These are phyloP conservation scores for Aphaenogaster rudis DNA, from an alignment of 1,140 invertebrate species.

Conservation along the genomic window DNA sequence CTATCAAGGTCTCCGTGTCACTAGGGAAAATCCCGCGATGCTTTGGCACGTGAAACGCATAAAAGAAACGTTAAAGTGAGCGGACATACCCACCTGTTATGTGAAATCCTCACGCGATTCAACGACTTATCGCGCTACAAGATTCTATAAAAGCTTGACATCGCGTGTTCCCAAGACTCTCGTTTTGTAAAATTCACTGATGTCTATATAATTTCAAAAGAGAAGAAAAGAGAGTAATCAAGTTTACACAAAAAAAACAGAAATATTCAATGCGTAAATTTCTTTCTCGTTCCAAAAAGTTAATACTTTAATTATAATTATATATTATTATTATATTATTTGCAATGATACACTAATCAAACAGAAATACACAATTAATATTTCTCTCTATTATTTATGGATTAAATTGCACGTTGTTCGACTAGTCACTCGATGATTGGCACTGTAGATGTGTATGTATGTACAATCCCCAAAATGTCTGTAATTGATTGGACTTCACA, in stretches of 20 bases:
- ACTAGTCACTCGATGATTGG: not conserved
- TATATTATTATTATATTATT: not conserved
- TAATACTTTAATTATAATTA: not conserved
- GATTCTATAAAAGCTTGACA: conserved; percentile 56
- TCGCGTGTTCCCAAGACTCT: conserved; percentile 50
- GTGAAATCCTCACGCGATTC: conserved; percentile 60
- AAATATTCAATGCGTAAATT: not conserved
- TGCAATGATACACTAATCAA: not conserved
- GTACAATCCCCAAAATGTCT: not conserved
- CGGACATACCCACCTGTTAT: conserved; percentile 59
- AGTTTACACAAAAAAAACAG: not conserved
- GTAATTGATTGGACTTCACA: not conserved
- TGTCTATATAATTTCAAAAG: not conserved
- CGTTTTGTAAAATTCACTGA: not conserved
- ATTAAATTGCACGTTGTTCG: not conserved
- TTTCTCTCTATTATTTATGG: not conserved
- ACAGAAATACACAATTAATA: not conserved
- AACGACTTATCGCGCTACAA: conserved; percentile 52
- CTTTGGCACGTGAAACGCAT: conserved; percentile 8
- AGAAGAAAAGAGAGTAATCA: not conserved
- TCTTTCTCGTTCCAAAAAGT: not conserved
- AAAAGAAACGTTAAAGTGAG: conserved; percentile 15
- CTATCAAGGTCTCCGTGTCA: conserved; percentile 3
- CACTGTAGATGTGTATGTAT: not conserved
- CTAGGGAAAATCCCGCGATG: conserved; percentile 1